phyloP scores from a whole-genome alignment of 2,797 vertebrate genomes.

The Enteromius paludinosus region DNA sequence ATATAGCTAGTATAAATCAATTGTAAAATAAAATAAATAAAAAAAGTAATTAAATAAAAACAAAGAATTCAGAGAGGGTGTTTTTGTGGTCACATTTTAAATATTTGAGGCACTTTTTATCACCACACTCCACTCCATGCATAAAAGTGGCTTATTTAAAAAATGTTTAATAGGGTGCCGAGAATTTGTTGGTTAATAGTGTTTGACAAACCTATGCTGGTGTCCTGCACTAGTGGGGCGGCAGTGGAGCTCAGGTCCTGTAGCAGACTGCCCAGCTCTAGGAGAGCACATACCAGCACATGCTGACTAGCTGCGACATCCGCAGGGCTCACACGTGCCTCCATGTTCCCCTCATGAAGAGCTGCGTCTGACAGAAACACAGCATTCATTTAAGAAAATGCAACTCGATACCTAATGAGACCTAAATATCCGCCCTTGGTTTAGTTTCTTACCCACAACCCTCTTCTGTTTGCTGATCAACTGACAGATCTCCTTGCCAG shows the following conservation, averaged over 20 bases:
- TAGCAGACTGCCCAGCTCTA: slow-evolving; percentile 87
- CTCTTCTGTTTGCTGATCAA: slow-evolving; percentile 83
- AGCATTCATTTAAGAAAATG: background rate
- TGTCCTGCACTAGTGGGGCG: slow-evolving; percentile 85
- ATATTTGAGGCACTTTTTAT: background rate
- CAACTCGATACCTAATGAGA: background rate
- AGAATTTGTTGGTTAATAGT: slow-evolving; percentile 27
- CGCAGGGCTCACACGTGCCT: slow-evolving; percentile 75
- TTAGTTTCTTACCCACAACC: slow-evolving; percentile 81
- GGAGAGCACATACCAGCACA: slow-evolving; percentile 85
- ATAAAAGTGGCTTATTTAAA: background rate
- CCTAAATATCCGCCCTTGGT: background rate
- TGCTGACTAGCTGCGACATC: slow-evolving; percentile 84
- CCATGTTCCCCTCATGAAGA: slow-evolving; percentile 81
- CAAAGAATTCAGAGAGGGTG: background rate
- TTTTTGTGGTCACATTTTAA: background rate
- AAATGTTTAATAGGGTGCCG: background rate
- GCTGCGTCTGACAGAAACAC: slow-evolving; percentile 76
- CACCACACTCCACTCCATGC: background rate
- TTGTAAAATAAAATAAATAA: background rate
- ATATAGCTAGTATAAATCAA: background rate
- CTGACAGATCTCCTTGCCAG: slow-evolving; percentile 86
- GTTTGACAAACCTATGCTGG: slow-evolving; percentile 79
- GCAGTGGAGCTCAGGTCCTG: slow-evolving; percentile 84
- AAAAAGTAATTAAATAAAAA: background rate